Evolutionary conservation across 2,888 invertebrate species (phyloP), one percentile per base, ranked within the genome.

Genomic region (Prionchulus punctatus): DNA sequence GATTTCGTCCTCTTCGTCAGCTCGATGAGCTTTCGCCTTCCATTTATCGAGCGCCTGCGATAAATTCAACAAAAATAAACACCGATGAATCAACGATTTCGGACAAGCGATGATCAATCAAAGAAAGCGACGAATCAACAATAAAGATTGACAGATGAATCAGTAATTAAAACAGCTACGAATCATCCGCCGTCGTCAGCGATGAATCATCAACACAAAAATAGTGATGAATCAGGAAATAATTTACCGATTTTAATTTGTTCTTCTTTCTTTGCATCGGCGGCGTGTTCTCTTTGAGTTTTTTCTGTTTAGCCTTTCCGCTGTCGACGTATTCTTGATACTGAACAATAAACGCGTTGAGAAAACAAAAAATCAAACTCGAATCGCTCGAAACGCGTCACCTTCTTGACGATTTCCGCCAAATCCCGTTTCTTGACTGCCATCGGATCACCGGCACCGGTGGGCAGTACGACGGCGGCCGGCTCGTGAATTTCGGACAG

Each of bases 261-360:
- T n/a, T n/a, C n/a, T 23, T 42, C 50, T 54, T 51, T 3, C 23
- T 42, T n/a, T 54, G 49, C 1, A 54, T 52, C 28, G 66, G 66
- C 18, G 66, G 66, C 4, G 66, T 65, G 42, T 62, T 62, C 1
- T 63, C 65, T 1, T 63, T 61, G 21, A 59, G 61, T 45, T 65
- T 65, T 53, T 62, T 62, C 49, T 60, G 53, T 27, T 59, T 54
- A 3, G 63, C 60, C 4, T 62, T 61, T 15, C 64, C 66, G 53
- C 62, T 62, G 26, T 59, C 61, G 27, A 66, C 64, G 26, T 21
- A 21, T 21, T n/a, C 18, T 18, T 30, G 18, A 30, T 56, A 56
- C 56, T 56, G 45, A 43, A 43, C 23, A 45, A 45, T 36, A 36
- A 18, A 36, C 7, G 18, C 7, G 36, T 12, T 18, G 36, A 36